Conservation (phyloP, 1,140 invertebrate genomes). For the Zelostemma sp. region DNA sequence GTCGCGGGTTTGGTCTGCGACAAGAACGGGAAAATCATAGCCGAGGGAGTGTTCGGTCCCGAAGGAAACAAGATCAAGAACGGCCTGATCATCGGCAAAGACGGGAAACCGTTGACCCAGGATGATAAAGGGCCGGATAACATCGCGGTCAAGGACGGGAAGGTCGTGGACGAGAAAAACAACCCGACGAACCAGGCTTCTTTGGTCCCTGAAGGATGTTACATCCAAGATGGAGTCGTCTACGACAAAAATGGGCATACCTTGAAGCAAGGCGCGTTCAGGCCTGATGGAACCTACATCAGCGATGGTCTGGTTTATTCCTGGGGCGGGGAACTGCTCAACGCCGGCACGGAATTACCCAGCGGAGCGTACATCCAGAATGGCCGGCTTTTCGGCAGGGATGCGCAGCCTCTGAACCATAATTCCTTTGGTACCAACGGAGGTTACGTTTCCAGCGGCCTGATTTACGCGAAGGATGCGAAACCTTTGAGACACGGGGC, state of each 20-base stretch:
- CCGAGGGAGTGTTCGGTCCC: constrained; percentile 61
- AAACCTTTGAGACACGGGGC: constrained; percentile 57
- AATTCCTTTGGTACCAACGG: constrained; percentile 59
- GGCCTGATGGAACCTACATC: constrained; percentile 61
- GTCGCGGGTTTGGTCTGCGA: constrained; percentile 58
- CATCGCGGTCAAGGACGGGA: constrained; percentile 59
- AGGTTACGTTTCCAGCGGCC: constrained; percentile 60
- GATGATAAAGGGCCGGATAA: constrained; percentile 62
- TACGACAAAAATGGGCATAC: constrained; percentile 57
- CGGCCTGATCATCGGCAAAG: constrained; percentile 59
- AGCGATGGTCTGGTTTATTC: constrained; percentile 61
- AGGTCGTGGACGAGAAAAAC: constrained; percentile 58
- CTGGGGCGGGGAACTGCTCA: constrained; percentile 61
- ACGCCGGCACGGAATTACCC: constrained; percentile 58
- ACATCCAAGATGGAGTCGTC: constrained; percentile 61
- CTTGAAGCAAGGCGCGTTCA: constrained; percentile 63
- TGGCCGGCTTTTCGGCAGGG: constrained; percentile 59
- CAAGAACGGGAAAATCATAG: constrained; percentile 57
- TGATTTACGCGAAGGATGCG: constrained; percentile 58
- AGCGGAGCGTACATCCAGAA: constrained; percentile 56
- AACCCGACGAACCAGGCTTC: constrained; percentile 59
- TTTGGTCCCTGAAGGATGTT: constrained; percentile 62
- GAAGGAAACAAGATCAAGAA: constrained; percentile 63
- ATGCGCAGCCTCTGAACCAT: constrained; percentile 60
- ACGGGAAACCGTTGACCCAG: constrained; percentile 60